Evolutionary conservation across 2,113 vertebrate genomes (phyloP).

Genomic region (Syngnathus typhle): DNA sequence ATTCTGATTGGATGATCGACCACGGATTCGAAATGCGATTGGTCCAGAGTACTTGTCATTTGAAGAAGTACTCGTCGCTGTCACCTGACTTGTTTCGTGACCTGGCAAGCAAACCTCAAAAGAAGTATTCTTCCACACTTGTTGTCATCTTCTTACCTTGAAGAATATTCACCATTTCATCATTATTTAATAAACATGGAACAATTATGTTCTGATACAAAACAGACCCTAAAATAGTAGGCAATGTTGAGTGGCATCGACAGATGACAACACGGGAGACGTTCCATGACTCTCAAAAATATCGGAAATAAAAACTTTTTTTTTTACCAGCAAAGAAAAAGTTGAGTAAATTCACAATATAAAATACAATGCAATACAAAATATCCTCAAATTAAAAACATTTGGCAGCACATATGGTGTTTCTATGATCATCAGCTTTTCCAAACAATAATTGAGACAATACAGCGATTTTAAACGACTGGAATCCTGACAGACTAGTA

Average conservation of each 20-base stretch:
- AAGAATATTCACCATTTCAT: neutral
- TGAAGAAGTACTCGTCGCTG: slow-evolving; percentile 48
- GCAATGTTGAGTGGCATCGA: neutral
- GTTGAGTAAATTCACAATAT: neutral
- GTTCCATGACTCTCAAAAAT: neutral
- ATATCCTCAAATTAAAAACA: neutral
- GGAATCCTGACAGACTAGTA: neutral
- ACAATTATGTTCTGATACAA: neutral
- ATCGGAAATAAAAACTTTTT: neutral
- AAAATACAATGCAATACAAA: neutral
- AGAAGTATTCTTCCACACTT: neutral
- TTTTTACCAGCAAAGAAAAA: neutral
- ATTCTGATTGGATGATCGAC: slow-evolving; percentile 47
- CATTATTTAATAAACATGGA: neutral
- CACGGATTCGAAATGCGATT: slow-evolving; percentile 20
- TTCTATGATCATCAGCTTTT: neutral
- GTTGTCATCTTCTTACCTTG: neutral
- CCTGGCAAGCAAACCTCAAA: neutral
- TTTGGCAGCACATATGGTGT: neutral
- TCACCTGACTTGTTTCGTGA: slow-evolving; percentile 79
- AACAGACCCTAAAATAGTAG: neutral
- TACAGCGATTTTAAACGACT: neutral
- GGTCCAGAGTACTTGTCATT: slow-evolving; percentile 38
- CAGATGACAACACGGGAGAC: neutral
- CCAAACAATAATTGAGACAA: neutral